Conservation (phyloP, 2,113 vertebrate genomes). For the Menura novaehollandiae region DNA sequence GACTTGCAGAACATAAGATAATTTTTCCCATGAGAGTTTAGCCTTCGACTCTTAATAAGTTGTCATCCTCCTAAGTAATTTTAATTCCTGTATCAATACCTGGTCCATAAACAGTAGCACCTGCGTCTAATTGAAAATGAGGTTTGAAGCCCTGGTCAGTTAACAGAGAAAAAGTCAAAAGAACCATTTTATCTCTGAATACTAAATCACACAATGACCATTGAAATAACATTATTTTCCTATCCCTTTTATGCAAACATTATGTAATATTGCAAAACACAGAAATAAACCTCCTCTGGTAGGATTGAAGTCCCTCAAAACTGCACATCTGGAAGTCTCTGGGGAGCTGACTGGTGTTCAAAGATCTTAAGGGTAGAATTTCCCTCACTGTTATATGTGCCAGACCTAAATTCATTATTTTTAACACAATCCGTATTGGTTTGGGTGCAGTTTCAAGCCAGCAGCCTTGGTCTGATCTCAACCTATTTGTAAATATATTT, state of each 20-base stretch:
- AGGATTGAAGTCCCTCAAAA: neutral
- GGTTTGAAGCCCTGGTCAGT: neutral
- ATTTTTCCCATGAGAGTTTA: neutral
- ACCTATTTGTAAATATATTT: neutral
- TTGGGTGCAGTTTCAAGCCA: neutral
- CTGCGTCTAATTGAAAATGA: neutral
- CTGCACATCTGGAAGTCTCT: neutral
- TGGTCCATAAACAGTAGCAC: neutral
- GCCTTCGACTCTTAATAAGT: neutral
- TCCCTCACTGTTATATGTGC: neutral
- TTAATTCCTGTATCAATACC: neutral
- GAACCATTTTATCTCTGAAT: neutral
- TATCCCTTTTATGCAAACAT: neutral
- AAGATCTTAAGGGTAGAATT: neutral
- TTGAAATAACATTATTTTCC: neutral
- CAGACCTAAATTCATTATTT: neutral
- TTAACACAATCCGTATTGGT: neutral
- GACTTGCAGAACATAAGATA: neutral
- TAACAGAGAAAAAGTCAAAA: neutral
- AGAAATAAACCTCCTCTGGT: neutral
- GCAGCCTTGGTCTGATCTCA: neutral
- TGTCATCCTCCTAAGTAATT: neutral
- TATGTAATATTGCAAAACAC: neutral
- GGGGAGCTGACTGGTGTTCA: neutral
- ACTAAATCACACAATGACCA: neutral